Conservation (phyloP, 1,140 invertebrate genomes). For the Teleopsis dalmanni region DNA sequence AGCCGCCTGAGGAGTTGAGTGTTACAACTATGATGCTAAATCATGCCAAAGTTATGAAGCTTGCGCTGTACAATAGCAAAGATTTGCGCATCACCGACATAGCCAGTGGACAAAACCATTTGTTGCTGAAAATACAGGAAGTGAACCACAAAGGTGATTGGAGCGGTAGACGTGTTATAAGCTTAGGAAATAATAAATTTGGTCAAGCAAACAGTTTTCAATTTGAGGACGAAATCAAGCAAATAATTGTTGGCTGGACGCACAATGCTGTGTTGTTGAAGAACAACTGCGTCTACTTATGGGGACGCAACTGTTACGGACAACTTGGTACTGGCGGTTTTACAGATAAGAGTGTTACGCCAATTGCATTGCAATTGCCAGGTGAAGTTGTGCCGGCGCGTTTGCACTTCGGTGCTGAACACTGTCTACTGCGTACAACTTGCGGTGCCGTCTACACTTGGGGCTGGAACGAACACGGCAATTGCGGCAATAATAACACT, state of each 20-base stretch:
- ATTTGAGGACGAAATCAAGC: slow-evolving; percentile 42
- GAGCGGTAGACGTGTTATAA: slow-evolving; percentile 44
- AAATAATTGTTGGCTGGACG: slow-evolving; percentile 64
- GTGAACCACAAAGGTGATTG: slow-evolving; percentile 8
- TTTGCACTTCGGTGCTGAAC: slow-evolving; percentile 68
- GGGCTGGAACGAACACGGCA: slow-evolving; percentile 90
- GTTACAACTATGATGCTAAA: slow-evolving; percentile 33
- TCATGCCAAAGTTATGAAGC: slow-evolving; percentile 30
- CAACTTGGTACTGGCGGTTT: slow-evolving; percentile 52
- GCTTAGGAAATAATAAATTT: slow-evolving; percentile 69
- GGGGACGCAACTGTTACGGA: slow-evolving; percentile 76
- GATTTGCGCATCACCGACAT: slow-evolving; percentile 28
- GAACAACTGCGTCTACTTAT: slow-evolving; percentile 55
- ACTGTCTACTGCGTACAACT: slow-evolving; percentile 56
- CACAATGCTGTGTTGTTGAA: slow-evolving; percentile 57
- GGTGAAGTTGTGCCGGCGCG: slow-evolving; percentile 32
- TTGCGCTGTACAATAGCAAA: slow-evolving; percentile 22
- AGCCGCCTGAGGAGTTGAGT: slow-evolving; percentile 30
- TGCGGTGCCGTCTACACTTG: slow-evolving; percentile 59
- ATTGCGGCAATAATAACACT: slow-evolving; percentile 65
- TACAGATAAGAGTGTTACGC: slow-evolving; percentile 20
- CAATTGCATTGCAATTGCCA: slow-evolving; percentile 18
- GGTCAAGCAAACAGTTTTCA: slow-evolving; percentile 49
- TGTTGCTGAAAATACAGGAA: slow-evolving; percentile 50
- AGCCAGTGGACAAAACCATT: slow-evolving; percentile 66